Conservation (phyloP, 2,113 vertebrate genomes). For the Melanotaenia duboulayi region DNA sequence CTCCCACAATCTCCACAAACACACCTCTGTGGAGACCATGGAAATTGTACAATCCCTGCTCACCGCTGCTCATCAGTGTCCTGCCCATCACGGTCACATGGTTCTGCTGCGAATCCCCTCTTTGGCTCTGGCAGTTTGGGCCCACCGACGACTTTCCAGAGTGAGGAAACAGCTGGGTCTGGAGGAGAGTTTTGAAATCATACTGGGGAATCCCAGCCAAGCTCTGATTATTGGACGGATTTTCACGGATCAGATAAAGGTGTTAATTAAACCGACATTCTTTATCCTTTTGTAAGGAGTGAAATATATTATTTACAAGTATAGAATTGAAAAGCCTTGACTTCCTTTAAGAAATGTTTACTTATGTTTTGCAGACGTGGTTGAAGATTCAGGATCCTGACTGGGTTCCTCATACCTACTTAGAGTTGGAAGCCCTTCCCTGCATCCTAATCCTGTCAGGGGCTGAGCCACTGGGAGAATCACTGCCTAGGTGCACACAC, state of each 20-base stretch:
- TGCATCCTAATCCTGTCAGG: conserved; percentile 97
- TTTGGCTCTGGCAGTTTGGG: conserved; percentile 88
- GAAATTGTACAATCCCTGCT: conserved; percentile 94
- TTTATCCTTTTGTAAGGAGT: too few relatives aligned
- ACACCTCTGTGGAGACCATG: conserved; percentile 96
- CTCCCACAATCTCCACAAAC: conserved; percentile 88
- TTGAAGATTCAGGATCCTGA: conserved; percentile 92
- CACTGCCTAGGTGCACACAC: conserved; percentile 87
- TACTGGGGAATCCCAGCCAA: conserved; percentile 89
- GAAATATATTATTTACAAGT: neutral
- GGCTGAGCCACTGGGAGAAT: conserved; percentile 93
- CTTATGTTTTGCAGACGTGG: conserved; percentile 84
- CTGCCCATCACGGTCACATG: conserved; percentile 94
- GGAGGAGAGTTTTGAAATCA: conserved; percentile 93
- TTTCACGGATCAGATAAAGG: conserved; percentile 93
- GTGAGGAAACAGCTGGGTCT: conserved; percentile 91
- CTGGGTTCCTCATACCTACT: conserved; percentile 93
- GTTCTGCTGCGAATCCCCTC: conserved; percentile 95
- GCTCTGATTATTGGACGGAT: conserved; percentile 87
- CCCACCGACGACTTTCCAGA: conserved; percentile 89
- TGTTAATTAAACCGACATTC: conserved; percentile 39
- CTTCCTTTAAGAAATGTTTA: neutral
- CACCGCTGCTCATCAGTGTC: conserved; percentile 87
- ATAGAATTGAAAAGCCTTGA: neutral
- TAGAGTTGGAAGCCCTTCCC: conserved; percentile 95